phyloP scores from a whole-genome alignment of 2,113 vertebrate genomes.

The Oenanthe oenanthe region DNA sequence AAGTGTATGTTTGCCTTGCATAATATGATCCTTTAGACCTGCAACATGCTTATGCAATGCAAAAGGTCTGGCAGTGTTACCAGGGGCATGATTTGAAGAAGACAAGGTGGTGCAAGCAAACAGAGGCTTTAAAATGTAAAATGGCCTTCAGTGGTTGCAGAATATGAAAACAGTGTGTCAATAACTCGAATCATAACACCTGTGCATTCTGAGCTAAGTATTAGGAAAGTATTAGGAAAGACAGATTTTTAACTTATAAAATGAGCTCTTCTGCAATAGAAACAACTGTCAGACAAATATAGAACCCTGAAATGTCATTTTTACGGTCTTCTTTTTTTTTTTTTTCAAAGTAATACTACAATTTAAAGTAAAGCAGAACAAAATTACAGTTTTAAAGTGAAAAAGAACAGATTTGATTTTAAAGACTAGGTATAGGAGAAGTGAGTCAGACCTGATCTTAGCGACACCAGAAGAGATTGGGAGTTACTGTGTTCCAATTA shows the following conservation, averaged over 20 bases:
- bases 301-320: constrained; percentile 54
- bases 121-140: not conserved
- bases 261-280: constrained; percentile 35
- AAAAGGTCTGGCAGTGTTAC: not conserved
- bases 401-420: constrained; percentile 37
- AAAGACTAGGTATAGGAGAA: constrained; percentile 34
- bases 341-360: not conserved
- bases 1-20: not conserved
- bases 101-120: not conserved
- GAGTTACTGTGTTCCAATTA: not conserved
- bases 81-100: not conserved
- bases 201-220: not conserved
- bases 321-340: not conserved
- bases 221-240: constrained; percentile 9
- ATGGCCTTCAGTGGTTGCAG: not conserved
- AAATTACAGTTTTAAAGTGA: constrained; percentile 51
- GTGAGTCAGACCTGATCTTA: constrained; percentile 47
- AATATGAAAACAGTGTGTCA: not conserved
- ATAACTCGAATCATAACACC: not conserved
- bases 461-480: not conserved
- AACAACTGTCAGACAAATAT: constrained; percentile 67
- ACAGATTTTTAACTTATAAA: constrained; percentile 27
- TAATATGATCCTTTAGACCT: not conserved
- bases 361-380: constrained; percentile 28
- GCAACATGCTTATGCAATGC: not conserved